A percentile compares a stretch with the other conserved stretches of the same genome.
These are phyloP conservation scores for Willowsia nigromaculata DNA, from an alignment of 2,888 invertebrate genomes.

Conservation along the genomic window DNA sequence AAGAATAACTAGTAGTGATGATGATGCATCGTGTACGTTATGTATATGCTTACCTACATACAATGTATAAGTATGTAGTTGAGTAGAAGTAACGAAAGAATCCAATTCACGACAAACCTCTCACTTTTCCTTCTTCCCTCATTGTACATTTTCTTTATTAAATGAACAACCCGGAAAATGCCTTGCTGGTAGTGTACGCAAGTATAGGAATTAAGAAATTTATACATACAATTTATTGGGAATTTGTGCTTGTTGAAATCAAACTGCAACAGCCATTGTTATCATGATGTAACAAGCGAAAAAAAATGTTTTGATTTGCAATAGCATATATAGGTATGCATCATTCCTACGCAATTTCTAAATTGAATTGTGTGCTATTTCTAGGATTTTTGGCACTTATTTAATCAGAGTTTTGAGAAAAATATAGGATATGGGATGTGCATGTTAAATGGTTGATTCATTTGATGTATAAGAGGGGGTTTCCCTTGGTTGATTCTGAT, in stretches of 20 bases:
- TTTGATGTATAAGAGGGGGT: constrained; percentile 33
- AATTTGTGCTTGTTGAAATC: too few species aligned
- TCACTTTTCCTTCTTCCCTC: constrained; percentile 28
- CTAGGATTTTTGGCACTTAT: background rate
- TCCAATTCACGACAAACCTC: constrained; percentile 12
- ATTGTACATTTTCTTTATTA: constrained; percentile 77
- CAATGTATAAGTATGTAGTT: background rate
- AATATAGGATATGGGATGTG: background rate
- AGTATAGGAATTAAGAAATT: too few species aligned
- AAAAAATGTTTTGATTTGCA: background rate
- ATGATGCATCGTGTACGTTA: constrained; percentile 44
- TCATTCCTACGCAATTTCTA: background rate
- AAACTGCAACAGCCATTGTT: too few species aligned
- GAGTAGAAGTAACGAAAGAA: background rate
- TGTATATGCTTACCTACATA: too few species aligned
- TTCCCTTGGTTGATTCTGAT: constrained; percentile 51
- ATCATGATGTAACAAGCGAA: background rate
- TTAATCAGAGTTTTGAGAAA: background rate
- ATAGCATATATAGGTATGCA: background rate
- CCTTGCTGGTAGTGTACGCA: background rate
- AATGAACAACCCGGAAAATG: constrained; percentile 36
- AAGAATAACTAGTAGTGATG: constrained; percentile 39
- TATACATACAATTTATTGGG: too few species aligned
- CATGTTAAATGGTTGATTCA: constrained; percentile 16
- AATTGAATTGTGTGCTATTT: background rate